Conservation (phyloP, 92 coral and sea anemone species). For the Zoanthus solanderi region DNA sequence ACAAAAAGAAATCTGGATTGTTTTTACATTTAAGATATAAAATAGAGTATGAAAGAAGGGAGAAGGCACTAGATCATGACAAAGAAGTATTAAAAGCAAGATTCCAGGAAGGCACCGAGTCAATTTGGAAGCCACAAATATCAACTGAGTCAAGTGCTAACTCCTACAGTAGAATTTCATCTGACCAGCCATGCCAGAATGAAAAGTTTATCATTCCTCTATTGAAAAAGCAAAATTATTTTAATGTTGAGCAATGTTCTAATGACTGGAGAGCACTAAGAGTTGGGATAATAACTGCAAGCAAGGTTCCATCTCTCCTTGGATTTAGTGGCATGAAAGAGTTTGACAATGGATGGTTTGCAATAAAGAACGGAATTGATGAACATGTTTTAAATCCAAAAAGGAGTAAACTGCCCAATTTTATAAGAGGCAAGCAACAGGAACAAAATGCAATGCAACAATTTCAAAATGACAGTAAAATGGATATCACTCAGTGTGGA, state of each 20-base stretch:
- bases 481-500: constrained; percentile 40
- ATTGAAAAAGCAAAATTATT: constrained; percentile 35
- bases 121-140: constrained; percentile 37
- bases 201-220: constrained; percentile 26
- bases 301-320: constrained; percentile 64
- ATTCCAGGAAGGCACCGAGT: constrained; percentile 26
- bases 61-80: constrained; percentile 34
- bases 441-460: constrained; percentile 43
- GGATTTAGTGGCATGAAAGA: constrained; percentile 52
- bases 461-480: constrained; percentile 41
- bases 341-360: constrained; percentile 71
- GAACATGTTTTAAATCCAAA: constrained; percentile 47
- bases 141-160: constrained; percentile 26
- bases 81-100: constrained; percentile 38
- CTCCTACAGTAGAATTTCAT: constrained; percentile 31
- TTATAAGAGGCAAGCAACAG: constrained; percentile 52
- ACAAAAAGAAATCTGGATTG: constrained; percentile 37
- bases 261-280: constrained; percentile 55
- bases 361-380: constrained; percentile 57
- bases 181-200: constrained; percentile 38
- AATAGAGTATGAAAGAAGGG: constrained; percentile 44
- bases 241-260: constrained; percentile 45
- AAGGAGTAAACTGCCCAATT: constrained; percentile 46
- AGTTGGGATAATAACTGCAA: constrained; percentile 63
- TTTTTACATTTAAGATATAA: constrained; percentile 31